Conservation (phyloP, 2,797 vertebrate genomes). For the Taeniopygia guttata region DNA sequence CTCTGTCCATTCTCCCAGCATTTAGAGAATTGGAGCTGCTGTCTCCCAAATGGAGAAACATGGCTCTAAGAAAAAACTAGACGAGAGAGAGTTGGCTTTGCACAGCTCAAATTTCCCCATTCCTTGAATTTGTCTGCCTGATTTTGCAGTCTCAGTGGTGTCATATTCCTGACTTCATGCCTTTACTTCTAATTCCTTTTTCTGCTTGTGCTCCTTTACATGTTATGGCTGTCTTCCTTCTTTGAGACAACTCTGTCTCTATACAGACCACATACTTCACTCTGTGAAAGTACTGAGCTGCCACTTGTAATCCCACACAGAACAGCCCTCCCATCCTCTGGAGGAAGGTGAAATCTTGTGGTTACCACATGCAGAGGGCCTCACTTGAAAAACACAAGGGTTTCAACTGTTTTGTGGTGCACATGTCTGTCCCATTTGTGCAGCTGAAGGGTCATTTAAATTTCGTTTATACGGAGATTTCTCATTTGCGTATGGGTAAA, state of each 20-base stretch:
- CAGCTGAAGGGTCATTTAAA: neutral
- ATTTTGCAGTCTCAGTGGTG: neutral
- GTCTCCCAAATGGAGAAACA: neutral
- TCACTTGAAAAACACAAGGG: neutral
- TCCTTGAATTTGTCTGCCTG: neutral
- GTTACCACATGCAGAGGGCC: neutral
- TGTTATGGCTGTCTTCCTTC: neutral
- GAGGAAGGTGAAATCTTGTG: neutral
- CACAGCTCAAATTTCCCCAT: neutral
- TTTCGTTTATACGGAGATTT: neutral
- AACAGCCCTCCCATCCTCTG: neutral
- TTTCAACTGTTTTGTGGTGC: neutral
- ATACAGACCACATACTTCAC: neutral
- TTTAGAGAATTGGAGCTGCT: neutral
- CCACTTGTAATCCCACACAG: accelerated
- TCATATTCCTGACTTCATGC: neutral
- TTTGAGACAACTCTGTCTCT: neutral
- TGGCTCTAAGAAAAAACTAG: neutral
- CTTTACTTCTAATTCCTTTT: neutral
- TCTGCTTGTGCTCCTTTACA: neutral
- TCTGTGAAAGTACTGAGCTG: neutral
- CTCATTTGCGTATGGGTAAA: neutral
- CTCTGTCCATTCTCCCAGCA: neutral
- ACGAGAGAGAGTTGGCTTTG: neutral
- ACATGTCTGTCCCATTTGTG: neutral